These are phyloP conservation scores for Bubo blakistoni DNA, from an alignment of 2,113 vertebrate genomes.

Conservation along the genomic window DNA sequence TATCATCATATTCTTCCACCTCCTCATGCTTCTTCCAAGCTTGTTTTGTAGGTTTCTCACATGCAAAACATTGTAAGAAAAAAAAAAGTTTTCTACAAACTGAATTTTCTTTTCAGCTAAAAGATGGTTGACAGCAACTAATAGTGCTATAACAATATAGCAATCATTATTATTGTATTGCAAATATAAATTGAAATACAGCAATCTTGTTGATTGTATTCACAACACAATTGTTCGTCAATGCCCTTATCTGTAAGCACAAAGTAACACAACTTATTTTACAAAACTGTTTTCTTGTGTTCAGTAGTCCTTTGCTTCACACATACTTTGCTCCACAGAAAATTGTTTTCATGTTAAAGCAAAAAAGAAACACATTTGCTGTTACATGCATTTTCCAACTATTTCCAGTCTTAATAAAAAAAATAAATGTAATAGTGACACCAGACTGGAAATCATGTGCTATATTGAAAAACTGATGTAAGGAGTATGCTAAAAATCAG, in stretches of 20 bases:
- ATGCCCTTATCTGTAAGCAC: neutral
- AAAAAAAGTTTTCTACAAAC: neutral
- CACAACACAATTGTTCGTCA: neutral
- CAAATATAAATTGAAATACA: neutral
- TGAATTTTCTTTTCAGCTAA: neutral
- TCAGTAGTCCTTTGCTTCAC: neutral
- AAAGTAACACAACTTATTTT: neutral
- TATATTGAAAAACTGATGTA: neutral
- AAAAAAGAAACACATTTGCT: neutral
- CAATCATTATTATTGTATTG: neutral
- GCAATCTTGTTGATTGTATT: neutral
- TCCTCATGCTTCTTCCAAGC: neutral
- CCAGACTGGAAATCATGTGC: neutral
- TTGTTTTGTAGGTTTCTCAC: neutral
- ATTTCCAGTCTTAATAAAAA: neutral
- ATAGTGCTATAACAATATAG: neutral
- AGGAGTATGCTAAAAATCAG: neutral
- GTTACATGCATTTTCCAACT: neutral
- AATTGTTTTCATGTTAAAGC: neutral
- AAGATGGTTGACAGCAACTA: neutral
- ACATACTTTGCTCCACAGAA: neutral
- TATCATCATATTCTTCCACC: neutral
- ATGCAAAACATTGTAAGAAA: neutral
- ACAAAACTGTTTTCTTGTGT: neutral
- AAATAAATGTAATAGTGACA: neutral